Evolutionary conservation across 2,113 vertebrate species (phyloP).

Genomic region (Xiphophorus hellerii): DNA sequence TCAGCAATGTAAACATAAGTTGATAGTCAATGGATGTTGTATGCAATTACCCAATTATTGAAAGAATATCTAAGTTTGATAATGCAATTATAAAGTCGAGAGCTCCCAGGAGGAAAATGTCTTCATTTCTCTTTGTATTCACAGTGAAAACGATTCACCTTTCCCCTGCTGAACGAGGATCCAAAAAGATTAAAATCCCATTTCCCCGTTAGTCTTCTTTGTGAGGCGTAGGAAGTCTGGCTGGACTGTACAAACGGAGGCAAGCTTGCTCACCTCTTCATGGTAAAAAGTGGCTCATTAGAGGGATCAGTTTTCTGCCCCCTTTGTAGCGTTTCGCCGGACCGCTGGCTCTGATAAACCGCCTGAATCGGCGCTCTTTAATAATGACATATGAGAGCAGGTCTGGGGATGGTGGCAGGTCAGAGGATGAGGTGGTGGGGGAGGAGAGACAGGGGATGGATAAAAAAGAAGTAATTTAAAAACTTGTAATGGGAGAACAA

Average conservation of each 20-base stretch:
- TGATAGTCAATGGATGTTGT: constrained; percentile 4
- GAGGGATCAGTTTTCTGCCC: constrained; percentile 54
- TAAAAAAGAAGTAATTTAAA: constrained; percentile 34
- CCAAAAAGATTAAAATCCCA: constrained; percentile 46
- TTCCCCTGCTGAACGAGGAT: constrained; percentile 33
- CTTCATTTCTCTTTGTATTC: background rate
- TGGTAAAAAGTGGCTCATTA: constrained; percentile 64
- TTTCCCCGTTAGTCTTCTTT: constrained; percentile 46
- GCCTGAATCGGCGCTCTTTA: constrained; percentile 41
- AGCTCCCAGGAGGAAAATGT: background rate
- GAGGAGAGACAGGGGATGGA: constrained; percentile 37
- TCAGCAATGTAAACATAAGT: constrained; percentile 20
- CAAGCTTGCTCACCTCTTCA: constrained; percentile 59
- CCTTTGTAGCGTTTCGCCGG: constrained; percentile 49
- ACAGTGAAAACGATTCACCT: constrained; percentile 7
- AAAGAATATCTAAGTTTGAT: background rate
- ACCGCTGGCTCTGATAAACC: constrained; percentile 60
- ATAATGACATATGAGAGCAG: constrained; percentile 65
- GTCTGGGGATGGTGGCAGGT: constrained; percentile 57
- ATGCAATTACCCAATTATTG: background rate
- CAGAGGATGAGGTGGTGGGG: constrained; percentile 21
- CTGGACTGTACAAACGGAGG: constrained; percentile 22
- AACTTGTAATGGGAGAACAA: constrained; percentile 33
- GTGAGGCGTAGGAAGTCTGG: constrained; percentile 27
- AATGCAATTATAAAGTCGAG: background rate